Conservation (phyloP, 2,113 vertebrate species). For the Callaeas wilsoni region DNA sequence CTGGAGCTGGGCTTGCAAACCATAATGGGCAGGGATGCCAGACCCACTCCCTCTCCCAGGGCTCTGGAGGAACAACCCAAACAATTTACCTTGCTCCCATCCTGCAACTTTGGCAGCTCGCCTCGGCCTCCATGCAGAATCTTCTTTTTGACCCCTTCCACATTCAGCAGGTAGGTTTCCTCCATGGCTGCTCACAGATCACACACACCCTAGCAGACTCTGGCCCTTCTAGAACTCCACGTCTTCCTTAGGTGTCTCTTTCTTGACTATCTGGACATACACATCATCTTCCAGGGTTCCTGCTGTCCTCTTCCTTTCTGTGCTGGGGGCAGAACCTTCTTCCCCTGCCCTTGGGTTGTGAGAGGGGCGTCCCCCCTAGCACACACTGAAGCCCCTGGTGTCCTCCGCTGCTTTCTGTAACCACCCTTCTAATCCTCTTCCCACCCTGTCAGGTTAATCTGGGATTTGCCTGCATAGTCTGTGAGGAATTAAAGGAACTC, state of each 20-base stretch:
- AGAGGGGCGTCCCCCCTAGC: neutral
- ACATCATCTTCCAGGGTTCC: neutral
- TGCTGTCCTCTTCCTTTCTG: neutral
- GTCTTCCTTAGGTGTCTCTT: neutral
- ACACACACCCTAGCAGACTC: accelerated
- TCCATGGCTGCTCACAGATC: conserved; percentile 69
- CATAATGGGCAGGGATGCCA: accelerated
- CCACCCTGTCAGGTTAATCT: conserved; percentile 54
- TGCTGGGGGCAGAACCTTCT: neutral
- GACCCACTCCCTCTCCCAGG: neutral
- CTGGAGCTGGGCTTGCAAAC: neutral
- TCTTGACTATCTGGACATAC: neutral
- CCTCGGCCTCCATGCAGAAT: conserved; percentile 82
- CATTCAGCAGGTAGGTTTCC: conserved; percentile 76
- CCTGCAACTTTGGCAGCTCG: conserved; percentile 75
- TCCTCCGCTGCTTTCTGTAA: neutral
- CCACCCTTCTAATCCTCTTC: conserved; percentile 44
- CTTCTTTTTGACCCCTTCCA: conserved; percentile 83
- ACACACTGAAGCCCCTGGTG: neutral
- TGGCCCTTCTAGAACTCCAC: neutral
- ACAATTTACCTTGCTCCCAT: conserved; percentile 80
- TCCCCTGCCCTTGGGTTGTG: neutral
- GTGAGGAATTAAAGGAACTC: conserved; percentile 36
- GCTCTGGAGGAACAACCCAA: neutral
- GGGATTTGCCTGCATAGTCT: conserved; percentile 48